Base-by-base conservation (phyloP, 2,888 invertebrate genomes). In the Oeneis ivallda region DNA sequence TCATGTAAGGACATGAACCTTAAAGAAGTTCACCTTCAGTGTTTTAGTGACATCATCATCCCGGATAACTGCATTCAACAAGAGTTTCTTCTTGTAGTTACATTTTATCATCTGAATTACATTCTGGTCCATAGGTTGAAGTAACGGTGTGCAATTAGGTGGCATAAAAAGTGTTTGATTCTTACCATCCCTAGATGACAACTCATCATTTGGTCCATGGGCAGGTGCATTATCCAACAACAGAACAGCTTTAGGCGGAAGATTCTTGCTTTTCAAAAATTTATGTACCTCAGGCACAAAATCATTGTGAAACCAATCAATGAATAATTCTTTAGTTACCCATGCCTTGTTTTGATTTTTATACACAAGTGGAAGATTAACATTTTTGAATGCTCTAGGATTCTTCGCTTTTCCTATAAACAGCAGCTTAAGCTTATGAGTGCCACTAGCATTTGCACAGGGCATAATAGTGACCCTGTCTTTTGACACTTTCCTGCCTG, bases 381-480 rank as follows among this genome's bases (percentile, higher is more conserved):
- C 56, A 56, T 34, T 37, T 56, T 39, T 37, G 37, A 37, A 37
- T 39, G 56, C 34, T 56, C 56, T 56, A 37, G 56, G 56, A 34
- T 56, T 56, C 17, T 56, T 56, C 15, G 56, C 37, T 39, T 56
- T 56, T 39, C 56, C 56, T 39, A 56, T 39, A 56, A 37, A 34
- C 39, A 56, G 56, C 56, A 56, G 39, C 39, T 17, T 17, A 26
- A 52, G 26, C 26, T 52, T 52, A 26, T 52, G 52, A 52, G 17
- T 52, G 19, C 26, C 52, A 26, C 52, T 26, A 8, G 68, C 68
- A 57, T 72, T 68, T 19, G 65, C 66, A 59, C 69, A 70, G n/a
- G 69, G 72, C 69, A 72, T 68, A n/a, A 71, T 62, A 60, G 72
- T 72, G 9, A 70, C 45, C 45, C 68, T 45, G 49, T 39, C 41